Base-by-base conservation (phyloP, 2,888 invertebrate genomes). In the Dendrolimus pini region DNA sequence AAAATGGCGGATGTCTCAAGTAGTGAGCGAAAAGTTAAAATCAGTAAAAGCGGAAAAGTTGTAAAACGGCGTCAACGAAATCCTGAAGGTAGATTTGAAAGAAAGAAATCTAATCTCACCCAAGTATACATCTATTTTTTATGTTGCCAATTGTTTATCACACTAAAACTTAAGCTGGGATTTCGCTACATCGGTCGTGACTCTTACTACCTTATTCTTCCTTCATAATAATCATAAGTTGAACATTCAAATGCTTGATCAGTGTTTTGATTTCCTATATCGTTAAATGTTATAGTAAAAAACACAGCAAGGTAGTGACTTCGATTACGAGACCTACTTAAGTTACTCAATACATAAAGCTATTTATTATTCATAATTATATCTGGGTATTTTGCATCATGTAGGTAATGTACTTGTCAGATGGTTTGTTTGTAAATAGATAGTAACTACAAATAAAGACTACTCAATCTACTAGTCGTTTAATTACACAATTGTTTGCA, bases 1-100 rank as follows among this genome's bases (percentile, higher is more conserved):
- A 91, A 90, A 91, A 91, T 91, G 91, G 91, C 91, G 82, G 91
- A 91, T 90, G 90, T 90, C 89, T 79, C 89, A 85, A 85, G 75
- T 71, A 80, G 70, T 76, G 90, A 90, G 53, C 83, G 89, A 65
- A 91, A 89, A 88, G 69, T 86, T 74, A 91, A 91, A 75, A 78
- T 86, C 66, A 85, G 77, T 73, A 91, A 89, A 85, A 86, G 84
- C 70, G 88, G 88, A 53, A 89, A 90, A 88, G 77, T 89, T 76
- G 82, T 87, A 59, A 91, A 91, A 79, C 88, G 82, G 73, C 85
- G 91, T 55, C 62, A 82, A 60, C 79, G 89, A 73, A 91, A 91
- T 76, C 91, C 91, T 62, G 90, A 91, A 85, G 91, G 91, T 86
- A 76, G 73, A 68, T 64, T 67, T 65, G 61, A 62, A 56, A 53